phyloP scores from a whole-genome alignment of 64 coral and sea anemone genomes.

The Orbicella faveolata region DNA sequence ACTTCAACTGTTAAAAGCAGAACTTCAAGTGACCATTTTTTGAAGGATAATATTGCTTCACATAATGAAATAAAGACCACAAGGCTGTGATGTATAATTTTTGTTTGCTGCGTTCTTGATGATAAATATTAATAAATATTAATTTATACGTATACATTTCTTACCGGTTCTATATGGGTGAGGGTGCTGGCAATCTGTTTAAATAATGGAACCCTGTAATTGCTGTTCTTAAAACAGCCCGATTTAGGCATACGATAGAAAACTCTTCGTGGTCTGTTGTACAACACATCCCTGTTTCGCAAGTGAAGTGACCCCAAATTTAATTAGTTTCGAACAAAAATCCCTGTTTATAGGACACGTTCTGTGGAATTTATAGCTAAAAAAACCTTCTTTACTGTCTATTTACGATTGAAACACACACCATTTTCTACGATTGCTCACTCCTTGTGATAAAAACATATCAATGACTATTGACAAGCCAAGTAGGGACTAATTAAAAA shows the following conservation, averaged over 20 bases:
- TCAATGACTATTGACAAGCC: background rate
- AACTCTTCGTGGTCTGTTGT: constrained; percentile 6
- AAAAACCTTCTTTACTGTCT: background rate
- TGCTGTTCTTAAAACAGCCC: background rate
- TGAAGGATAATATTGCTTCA: too few species aligned
- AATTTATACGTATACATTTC: background rate
- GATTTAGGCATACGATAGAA: constrained; percentile 4
- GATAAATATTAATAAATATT: background rate
- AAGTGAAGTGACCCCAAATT: background rate
- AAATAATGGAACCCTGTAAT: background rate
- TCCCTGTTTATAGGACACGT: background rate
- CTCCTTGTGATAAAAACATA: too few species aligned
- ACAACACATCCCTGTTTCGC: constrained; percentile 13
- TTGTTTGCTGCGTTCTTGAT: background rate
- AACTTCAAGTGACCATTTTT: too few species aligned
- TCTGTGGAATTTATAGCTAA: background rate
- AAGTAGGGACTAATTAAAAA: background rate
- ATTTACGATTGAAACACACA: too few species aligned
- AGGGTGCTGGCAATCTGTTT: constrained; percentile 6
- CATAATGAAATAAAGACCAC: too few species aligned
- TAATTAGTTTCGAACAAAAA: background rate
- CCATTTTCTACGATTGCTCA: too few species aligned
- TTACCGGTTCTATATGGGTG: constrained; percentile 16
- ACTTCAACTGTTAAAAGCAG: too few species aligned
- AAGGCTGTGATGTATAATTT: background rate